These are phyloP conservation scores for Echeneis naucrates DNA, from an alignment of 2,797 vertebrate genomes.

Conservation along the genomic window DNA sequence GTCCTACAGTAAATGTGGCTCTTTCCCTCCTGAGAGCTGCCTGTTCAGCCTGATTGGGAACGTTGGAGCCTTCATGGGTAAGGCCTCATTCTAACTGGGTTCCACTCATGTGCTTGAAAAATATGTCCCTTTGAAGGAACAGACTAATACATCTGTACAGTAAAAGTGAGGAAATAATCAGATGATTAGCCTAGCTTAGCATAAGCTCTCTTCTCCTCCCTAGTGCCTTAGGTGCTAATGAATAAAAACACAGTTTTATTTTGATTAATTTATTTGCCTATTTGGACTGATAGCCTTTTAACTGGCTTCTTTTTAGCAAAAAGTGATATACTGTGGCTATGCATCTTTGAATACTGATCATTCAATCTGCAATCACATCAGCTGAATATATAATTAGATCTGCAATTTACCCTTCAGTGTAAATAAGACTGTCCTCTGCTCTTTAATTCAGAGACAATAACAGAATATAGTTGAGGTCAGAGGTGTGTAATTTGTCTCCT, in stretches of 20 bases:
- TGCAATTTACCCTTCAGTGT: not conserved
- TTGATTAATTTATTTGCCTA: not conserved
- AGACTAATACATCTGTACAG: not conserved
- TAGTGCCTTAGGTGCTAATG: too few relatives aligned
- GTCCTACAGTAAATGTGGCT: constrained; percentile 90
- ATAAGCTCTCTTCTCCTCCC: not conserved
- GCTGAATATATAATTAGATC: not conserved
- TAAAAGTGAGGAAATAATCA: too few relatives aligned
- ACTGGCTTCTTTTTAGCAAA: not conserved
- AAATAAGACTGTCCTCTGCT: not conserved
- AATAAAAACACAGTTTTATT: too few relatives aligned
- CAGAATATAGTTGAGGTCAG: constrained; percentile 3
- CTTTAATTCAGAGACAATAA: not conserved
- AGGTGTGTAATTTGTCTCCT: not conserved
- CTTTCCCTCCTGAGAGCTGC: constrained; percentile 93
- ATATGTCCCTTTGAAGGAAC: not conserved
- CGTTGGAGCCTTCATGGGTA: constrained; percentile 94
- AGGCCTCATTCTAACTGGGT: constrained; percentile 34
- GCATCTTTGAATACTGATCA: not conserved
- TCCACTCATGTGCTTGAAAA: not conserved
- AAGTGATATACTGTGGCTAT: not conserved
- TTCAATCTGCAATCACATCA: not conserved
- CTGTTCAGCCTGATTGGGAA: constrained; percentile 96
- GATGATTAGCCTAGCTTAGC: not conserved
- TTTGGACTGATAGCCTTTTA: too few relatives aligned